phyloP scores from a whole-genome alignment of 2,888 invertebrate genomes.

The Monochamus alternatus region DNA sequence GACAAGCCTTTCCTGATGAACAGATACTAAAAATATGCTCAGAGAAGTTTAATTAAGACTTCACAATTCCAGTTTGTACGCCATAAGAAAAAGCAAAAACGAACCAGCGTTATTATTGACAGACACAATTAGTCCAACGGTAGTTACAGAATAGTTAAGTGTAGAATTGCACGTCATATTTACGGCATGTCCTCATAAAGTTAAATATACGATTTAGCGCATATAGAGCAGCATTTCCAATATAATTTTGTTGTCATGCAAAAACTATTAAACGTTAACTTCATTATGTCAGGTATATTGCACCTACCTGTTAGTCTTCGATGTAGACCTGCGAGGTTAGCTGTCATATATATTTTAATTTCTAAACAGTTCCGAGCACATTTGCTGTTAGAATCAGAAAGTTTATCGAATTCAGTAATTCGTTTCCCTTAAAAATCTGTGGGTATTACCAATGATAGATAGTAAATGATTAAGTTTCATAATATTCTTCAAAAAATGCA shows the following conservation, averaged over 20 bases:
- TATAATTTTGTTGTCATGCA: conserved; percentile 1
- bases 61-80: too few relatives aligned
- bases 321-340: too few relatives aligned
- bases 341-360: too few relatives aligned
- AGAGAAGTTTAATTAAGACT: too few relatives aligned
- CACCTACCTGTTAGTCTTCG: neutral
- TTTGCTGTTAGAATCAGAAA: too few relatives aligned
- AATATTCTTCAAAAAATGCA: neutral
- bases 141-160: neutral
- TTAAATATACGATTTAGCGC: neutral
- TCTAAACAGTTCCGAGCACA: too few relatives aligned
- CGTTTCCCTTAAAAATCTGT: too few relatives aligned
- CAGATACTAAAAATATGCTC: too few relatives aligned
- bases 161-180: neutral
- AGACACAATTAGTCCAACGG: conserved; percentile 1
- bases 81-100: neutral
- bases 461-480: neutral
- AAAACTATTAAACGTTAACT: neutral
- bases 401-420: too few relatives aligned
- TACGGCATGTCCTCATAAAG: neutral
- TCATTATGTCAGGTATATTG: neutral
- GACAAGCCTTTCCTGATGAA: too few relatives aligned
- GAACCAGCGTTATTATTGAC: neutral
- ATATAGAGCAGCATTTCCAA: conserved; percentile 1
- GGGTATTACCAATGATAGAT: too few relatives aligned